Evolutionary conservation across 2,113 vertebrate species (phyloP).

Genomic region (Neomonachus schauinslandi): DNA sequence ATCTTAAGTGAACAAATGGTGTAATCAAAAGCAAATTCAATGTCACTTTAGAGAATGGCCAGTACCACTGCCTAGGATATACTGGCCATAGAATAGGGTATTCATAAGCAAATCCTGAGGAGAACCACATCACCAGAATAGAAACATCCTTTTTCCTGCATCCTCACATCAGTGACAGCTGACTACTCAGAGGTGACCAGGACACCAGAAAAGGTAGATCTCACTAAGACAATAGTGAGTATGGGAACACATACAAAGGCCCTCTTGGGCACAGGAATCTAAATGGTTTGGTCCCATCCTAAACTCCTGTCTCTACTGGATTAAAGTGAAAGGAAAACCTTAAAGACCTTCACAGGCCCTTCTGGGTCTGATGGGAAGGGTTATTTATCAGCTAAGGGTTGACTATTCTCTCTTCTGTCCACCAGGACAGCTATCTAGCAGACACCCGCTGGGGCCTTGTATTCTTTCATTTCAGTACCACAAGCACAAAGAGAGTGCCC

Average conservation of each 20-base stretch:
- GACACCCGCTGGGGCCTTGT: neutral
- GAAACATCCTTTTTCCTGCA: neutral
- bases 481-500: neutral
- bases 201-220: neutral
- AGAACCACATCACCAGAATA: neutral
- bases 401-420: neutral
- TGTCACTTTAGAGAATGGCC: neutral
- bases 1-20: neutral
- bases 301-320: neutral
- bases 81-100: neutral
- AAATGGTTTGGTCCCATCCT: neutral
- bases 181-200: neutral
- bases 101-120: neutral
- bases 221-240: neutral
- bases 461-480: neutral
- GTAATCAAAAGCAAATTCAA: conserved; percentile 7
- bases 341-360: neutral
- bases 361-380: neutral
- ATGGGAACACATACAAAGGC: neutral
- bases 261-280: neutral
- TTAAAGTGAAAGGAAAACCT: neutral
- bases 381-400: neutral
- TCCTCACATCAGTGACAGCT: neutral
- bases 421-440: neutral
- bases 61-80: neutral